phyloP scores from a whole-genome alignment of 1,140 invertebrate genomes.

The Zaprionus vittiger region DNA sequence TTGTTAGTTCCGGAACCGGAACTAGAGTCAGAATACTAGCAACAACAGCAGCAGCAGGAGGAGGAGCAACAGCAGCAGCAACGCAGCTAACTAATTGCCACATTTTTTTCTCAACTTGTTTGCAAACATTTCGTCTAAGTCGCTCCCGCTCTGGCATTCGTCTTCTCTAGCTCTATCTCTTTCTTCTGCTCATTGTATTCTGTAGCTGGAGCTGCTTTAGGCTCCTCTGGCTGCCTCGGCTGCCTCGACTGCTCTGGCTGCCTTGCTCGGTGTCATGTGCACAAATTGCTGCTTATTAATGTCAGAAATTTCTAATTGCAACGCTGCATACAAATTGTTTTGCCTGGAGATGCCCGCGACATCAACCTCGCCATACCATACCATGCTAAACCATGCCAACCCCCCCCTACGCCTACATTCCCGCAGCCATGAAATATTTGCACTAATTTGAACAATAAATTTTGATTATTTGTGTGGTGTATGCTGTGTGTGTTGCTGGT shows the following conservation, averaged over 20 bases:
- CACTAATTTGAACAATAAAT: conserved; percentile 78
- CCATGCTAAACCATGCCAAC: background rate
- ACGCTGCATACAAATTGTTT: conserved; percentile 76
- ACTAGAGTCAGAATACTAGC: background rate
- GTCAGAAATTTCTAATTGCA: conserved; percentile 80
- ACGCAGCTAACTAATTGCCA: conserved; percentile 42
- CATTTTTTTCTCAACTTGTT: conserved; percentile 45
- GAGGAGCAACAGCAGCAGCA: conserved; percentile 2
- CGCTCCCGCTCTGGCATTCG: background rate
- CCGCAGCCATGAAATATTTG: conserved; percentile 67
- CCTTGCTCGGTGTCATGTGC: conserved; percentile 66
- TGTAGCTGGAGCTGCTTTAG: conserved; percentile 4
- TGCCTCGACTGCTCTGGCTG: conserved; percentile 9
- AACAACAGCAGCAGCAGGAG: background rate
- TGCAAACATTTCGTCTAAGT: conserved; percentile 28
- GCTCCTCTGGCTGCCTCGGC: conserved; percentile 1
- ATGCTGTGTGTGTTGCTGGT: background rate
- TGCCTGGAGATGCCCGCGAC: conserved; percentile 11
- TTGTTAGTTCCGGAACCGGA: conserved; percentile 1
- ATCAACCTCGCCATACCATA: background rate
- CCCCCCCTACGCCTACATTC: background rate
- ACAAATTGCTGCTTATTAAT: conserved; percentile 81
- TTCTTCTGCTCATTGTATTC: background rate
- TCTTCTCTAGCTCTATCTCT: background rate
- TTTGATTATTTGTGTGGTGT: conserved; percentile 70